Base-by-base conservation (phyloP, 2,888 invertebrate species). In the Crepidodera aurea region DNA sequence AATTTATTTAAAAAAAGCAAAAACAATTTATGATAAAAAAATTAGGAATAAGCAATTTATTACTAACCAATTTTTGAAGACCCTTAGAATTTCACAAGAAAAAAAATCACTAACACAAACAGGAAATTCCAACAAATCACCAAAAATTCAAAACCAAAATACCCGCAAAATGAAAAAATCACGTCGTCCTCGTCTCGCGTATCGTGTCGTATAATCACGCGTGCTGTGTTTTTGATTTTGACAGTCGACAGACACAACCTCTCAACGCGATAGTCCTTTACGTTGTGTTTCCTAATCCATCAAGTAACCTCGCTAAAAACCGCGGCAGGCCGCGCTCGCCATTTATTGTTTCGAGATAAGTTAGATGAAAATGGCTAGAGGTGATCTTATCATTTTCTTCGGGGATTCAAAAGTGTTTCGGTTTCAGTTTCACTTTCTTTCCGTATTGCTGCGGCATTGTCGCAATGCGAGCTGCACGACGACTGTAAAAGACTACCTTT, bases 381-480 rank as follows among this genome's bases (percentile, higher is more conserved):
- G 44, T 51, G n/a, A 34, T 34, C 12, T 4, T 51, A 19, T 22
- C 29, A 29, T 54, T 42, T 40, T 53, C 40, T 51, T 59, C 37
- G 34, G n/a, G n/a, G n/a, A 25, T 34, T 40, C 40, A 40, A 10
- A 40, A 40, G 12, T 16, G 44, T 27, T 37, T 29, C 34, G 18
- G 58, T 42, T 55, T 55, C 50, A 55, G 13, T 61, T 61, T 61
- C 51, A 61, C 56, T 61, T 61, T 61, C 61, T 55, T 55, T 44
- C 42, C 48, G 34, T 19, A 44, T 22, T 8, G 48, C 29, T 48
- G 50, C 10, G 22, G 32, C 34, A 56, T 34, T 37, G 27, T 55
- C 56, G 46, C 60, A 34, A 29, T 27, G 4, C 55, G 13, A 44
- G 13, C 34, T 25, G 39, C 42, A 51, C 61, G 50, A 34, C 39